phyloP scores from a whole-genome alignment of 2,113 vertebrate species.

The Eulemur rufifrons region DNA sequence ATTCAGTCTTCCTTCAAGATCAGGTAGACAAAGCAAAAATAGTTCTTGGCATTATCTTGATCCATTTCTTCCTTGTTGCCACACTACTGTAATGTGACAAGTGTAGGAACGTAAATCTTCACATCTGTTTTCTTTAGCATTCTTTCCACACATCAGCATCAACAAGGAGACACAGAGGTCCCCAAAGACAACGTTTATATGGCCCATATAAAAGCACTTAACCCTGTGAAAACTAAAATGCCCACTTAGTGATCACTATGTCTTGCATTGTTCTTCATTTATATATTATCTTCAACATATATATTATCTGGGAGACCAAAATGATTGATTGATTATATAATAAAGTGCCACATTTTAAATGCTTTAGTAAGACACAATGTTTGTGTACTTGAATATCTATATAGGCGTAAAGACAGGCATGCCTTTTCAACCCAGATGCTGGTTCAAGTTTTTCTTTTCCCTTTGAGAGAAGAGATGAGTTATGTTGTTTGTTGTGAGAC shows the following conservation, averaged over 20 bases:
- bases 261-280: background rate
- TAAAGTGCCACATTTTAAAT: background rate
- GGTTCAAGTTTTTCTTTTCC: background rate
- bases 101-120: background rate
- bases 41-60: background rate
- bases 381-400: background rate
- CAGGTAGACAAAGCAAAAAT: background rate
- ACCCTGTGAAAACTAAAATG: background rate
- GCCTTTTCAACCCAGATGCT: background rate
- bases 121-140: background rate
- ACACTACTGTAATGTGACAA: background rate
- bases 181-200: background rate
- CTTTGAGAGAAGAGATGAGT: background rate
- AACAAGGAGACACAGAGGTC: background rate
- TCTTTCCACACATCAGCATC: background rate
- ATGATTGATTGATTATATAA: background rate
- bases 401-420: background rate
- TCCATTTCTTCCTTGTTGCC: background rate
- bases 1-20: background rate
- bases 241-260: background rate
- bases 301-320: background rate
- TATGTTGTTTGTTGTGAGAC: constrained; percentile 1
- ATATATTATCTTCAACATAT: background rate
- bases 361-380: background rate
- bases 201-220: background rate